Evolutionary conservation across 2,888 invertebrate genomes (phyloP), one percentile per base, ranked within the genome.

Genomic region (Gastrophysa polygoni): DNA sequence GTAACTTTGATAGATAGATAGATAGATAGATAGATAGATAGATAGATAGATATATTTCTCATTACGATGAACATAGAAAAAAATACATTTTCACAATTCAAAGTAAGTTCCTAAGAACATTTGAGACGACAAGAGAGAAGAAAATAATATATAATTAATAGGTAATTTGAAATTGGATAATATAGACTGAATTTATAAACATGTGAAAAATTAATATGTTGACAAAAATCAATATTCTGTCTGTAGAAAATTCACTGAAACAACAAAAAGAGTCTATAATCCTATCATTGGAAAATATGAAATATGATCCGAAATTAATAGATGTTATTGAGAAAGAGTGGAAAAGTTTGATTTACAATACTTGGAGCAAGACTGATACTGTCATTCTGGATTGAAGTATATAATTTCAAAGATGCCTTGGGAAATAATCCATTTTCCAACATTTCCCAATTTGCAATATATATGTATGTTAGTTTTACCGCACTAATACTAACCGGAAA

Each of bases 371-470:
- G n/a, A 24, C 5, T 24, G 28, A 16, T 11, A 61, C 56, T 0
- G n/a, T 0, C 34, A 43, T 61, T 61, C 56, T 61, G 61, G 61
- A 14, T 17, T 18, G 57, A 64, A 49, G 58, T 61, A n/a, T 10
- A 16, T 38, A n/a, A 24, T 20, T 62, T 59, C 50, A 58, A 46
- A 44, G 44, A 64, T 43, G 54, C 54, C 38, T 34, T 24, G 4
- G 38, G 44, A 18, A 49, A 59, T 18, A 55, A 63, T 55, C 57
- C 54, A 5, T 68, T 61, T 54, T 6, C 54, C 44, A 51, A 61
- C 7, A 34, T 66, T 3, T 2, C 43, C 8, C 10, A 60, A 14
- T 60, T 68, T 46, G 63, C 63, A 44, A 20, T 67, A n/a, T n/a
- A n/a, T n/a, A n/a, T n/a, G n/a, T n/a, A n/a, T n/a, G n/a, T n/a